phyloP scores from a whole-genome alignment of 92 coral and sea anemone genomes.

The Phymanthus crucifer region DNA sequence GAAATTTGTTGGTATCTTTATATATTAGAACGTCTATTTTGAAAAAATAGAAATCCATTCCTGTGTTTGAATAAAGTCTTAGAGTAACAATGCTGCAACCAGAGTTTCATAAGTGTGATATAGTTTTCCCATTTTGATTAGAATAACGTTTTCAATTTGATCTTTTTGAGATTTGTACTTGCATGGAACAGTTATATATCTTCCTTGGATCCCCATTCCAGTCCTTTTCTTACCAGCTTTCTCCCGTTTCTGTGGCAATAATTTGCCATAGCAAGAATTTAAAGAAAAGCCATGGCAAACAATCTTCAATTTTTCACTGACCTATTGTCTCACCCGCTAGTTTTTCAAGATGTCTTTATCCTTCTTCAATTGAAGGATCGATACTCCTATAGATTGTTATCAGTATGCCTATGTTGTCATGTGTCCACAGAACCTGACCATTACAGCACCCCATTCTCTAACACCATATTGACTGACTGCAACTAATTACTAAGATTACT shows the following conservation, averaged over 20 bases:
- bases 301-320: neutral
- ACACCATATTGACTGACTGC: neutral
- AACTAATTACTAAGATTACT: constrained; percentile 12
- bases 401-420: neutral
- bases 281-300: neutral
- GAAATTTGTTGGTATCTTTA: neutral
- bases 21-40: neutral
- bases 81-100: neutral
- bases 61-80: neutral
- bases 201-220: too few relatives aligned
- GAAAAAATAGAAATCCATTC: neutral
- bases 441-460: neutral
- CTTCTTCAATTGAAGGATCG: constrained; percentile 13
- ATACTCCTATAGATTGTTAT: constrained; percentile 35
- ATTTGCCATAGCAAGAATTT: constrained; percentile 15
- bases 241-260: constrained; percentile 69
- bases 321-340: constrained; percentile 4
- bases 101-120: too few relatives aligned
- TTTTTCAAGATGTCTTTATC: neutral
- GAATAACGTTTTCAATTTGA: too few relatives aligned
- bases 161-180: too few relatives aligned
- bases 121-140: too few relatives aligned
- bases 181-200: too few relatives aligned
- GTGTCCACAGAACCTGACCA: neutral
- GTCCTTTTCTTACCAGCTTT: neutral